Evolutionary conservation across 1,140 invertebrate genomes (phyloP), one percentile per base, ranked within the genome.

Genomic region (Phenacoccus solenopsis): DNA sequence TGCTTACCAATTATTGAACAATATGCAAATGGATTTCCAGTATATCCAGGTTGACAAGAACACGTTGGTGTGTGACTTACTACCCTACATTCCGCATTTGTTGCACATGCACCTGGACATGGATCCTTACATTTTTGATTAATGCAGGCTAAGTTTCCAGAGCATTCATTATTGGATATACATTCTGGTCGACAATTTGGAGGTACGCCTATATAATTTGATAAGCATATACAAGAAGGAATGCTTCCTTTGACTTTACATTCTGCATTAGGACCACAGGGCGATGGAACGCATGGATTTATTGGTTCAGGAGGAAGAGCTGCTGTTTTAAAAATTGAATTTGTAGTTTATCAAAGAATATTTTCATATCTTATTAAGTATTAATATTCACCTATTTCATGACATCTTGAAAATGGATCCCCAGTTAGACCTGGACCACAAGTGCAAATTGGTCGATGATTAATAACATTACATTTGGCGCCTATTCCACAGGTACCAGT

Each of bases 381-480:
- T 13, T n/a, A n/a, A n/a, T 69, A 74, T 75, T 79, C 79, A 80
- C 78, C 74, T 76, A 77, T 77, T 68, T 74, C 75, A 13, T 82
- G 85, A 74, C 88, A 90, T 73, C 85, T 79, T 5, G 81, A 77
- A 74, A 89, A 90, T 56, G 90, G 89, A 82, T 90, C 87, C 35
- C 89, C 88, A 57, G 85, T 87, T 74, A 84, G 85, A 64, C 87
- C 86, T 13, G 79, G 75, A 1, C 84, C 82, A 77, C 89, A 91
- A 64, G 84, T 88, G 74, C 89, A 90, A 72, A 89, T 84, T 9
- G 88, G 87, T 77, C 85, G 87, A 75, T 89, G 88, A 74, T 89
- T 88, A 69, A 87, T 84, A 30, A 88, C 87, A 70, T 80, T 78
- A 74, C 88, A 90, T 77, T 85, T 82, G 69, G 88, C 87, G 73